Evolutionary conservation across 2,888 invertebrate genomes (phyloP).

Genomic region (Protodeltote pygarga): DNA sequence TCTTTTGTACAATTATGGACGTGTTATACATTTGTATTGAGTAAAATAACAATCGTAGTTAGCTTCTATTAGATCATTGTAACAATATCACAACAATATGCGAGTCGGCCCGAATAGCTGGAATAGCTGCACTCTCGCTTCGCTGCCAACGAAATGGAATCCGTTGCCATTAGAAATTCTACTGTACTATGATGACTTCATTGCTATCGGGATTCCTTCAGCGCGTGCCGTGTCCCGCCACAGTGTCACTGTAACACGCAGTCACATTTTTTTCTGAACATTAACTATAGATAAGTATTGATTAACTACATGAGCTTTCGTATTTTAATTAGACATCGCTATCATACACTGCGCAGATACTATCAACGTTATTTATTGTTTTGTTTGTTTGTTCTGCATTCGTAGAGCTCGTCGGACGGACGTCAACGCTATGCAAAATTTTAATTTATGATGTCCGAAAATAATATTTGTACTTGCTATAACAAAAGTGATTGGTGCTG

Average conservation of each 20-base stretch:
- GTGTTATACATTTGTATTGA: too few relatives aligned
- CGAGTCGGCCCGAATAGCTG: conserved; percentile 74
- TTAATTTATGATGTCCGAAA: conserved; percentile 59
- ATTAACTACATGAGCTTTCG: conserved; percentile 35
- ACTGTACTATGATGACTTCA: conserved; percentile 80
- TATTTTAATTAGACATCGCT: conserved; percentile 32
- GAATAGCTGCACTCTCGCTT: conserved; percentile 79
- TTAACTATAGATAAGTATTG: conserved; percentile 55
- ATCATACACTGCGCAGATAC: conserved; percentile 10
- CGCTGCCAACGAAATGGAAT: conserved; percentile 84
- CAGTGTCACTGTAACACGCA: conserved; percentile 62
- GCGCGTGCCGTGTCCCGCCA: conserved; percentile 59
- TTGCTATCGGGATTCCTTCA: conserved; percentile 73
- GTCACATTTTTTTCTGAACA: conserved; percentile 56
- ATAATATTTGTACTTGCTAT: conserved; percentile 62
- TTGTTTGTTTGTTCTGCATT: conserved; percentile 19
- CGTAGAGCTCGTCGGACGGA: conserved; percentile 12
- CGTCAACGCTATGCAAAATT: conserved; percentile 41
- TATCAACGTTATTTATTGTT: conserved; percentile 23
- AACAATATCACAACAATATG: conserved; percentile 71
- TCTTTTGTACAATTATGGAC: too few relatives aligned
- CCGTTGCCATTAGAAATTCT: conserved; percentile 83
- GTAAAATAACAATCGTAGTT: too few relatives aligned
- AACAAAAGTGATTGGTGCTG: conserved; percentile 76
- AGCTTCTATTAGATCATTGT: conserved; percentile 58